Conservation (phyloP, 2,888 invertebrate species). For the Neoitamus cyanurus region DNA sequence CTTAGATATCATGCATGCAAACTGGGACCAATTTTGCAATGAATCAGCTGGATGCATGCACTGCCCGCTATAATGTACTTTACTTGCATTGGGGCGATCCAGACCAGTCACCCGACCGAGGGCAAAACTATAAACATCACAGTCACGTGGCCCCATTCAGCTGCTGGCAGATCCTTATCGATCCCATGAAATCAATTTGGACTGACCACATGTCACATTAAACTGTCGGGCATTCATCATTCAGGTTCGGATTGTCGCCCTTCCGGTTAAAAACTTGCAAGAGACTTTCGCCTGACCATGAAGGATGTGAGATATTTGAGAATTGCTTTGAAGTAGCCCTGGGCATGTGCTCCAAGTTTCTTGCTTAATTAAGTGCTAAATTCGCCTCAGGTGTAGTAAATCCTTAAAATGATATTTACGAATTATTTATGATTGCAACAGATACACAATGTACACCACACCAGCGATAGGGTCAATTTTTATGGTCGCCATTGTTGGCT, state of each 20-base stretch:
- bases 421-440: too few relatives aligned
- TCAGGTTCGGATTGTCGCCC: constrained; percentile 35
- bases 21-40: constrained; percentile 26
- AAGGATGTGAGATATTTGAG: not conserved
- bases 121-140: not conserved
- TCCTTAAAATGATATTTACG: not conserved
- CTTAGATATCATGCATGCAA: not conserved
- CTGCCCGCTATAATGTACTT: not conserved
- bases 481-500: too few relatives aligned
- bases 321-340: not conserved
- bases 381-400: not conserved
- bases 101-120: not conserved
- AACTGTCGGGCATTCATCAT: constrained; percentile 37
- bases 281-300: not conserved
- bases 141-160: constrained; percentile 19
- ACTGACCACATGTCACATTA: constrained; percentile 44
- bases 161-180: constrained; percentile 21
- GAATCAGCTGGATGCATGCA: constrained; percentile 12
- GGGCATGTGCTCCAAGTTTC: not conserved
- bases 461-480: too few relatives aligned
- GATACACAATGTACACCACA: too few relatives aligned
- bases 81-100: not conserved
- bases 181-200: constrained; percentile 35
- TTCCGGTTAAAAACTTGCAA: not conserved
- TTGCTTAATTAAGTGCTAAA: not conserved